Conservation (phyloP, 2,113 vertebrate genomes). For the Heterochromis multidens region DNA sequence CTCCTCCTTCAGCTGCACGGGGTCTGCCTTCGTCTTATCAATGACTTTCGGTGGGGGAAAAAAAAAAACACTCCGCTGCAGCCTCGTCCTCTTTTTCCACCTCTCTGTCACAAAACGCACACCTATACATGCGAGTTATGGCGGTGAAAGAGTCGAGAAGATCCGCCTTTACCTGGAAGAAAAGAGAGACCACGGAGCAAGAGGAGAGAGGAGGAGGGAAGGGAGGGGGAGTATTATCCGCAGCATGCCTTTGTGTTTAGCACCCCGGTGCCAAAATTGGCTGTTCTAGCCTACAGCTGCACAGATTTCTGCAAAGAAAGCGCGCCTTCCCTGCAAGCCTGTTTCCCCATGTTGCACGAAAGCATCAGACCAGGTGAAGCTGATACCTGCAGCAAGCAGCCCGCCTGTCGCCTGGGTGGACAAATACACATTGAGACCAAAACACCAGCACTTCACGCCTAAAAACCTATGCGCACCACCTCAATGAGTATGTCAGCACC, state of each 20-base stretch:
- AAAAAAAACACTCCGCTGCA: neutral
- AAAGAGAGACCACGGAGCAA: neutral
- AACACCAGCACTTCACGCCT: neutral
- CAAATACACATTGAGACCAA: neutral
- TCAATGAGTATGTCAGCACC: neutral
- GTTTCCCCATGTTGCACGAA: neutral
- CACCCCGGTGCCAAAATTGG: neutral
- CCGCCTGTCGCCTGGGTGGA: neutral
- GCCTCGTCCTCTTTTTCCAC: neutral
- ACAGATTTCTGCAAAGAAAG: neutral
- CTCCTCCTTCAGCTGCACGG: neutral
- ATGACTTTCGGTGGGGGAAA: neutral
- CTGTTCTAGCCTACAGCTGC: neutral
- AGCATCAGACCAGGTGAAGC: conserved; percentile 16
- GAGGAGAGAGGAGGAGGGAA: neutral
- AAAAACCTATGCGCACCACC: neutral
- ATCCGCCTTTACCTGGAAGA: conserved; percentile 32
- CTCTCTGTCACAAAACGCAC: neutral
- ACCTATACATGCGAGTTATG: conserved; percentile 1
- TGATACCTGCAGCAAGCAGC: neutral
- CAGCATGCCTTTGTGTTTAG: neutral
- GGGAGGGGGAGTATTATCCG: neutral
- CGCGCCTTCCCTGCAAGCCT: too few relatives aligned
- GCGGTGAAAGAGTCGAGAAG: neutral
- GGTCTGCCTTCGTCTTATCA: neutral